Conservation (phyloP, 2,888 invertebrate species). For the Lottia gigantea region DNA sequence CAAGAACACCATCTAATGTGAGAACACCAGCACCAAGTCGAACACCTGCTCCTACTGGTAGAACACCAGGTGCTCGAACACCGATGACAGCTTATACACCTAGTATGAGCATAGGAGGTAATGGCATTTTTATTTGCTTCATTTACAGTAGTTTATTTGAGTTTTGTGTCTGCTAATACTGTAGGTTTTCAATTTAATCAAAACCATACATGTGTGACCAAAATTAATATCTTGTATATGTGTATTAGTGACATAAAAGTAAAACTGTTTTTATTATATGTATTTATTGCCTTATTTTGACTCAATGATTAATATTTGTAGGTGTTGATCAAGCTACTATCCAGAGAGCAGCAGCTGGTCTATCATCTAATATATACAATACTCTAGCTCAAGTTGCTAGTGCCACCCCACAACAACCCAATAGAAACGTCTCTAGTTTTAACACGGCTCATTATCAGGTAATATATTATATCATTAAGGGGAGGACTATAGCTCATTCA, state of each 20-base stretch:
- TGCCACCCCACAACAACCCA: constrained; percentile 74
- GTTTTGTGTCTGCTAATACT: neutral
- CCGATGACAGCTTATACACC: constrained; percentile 2
- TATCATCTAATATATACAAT: constrained; percentile 79
- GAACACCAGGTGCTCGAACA: constrained; percentile 6
- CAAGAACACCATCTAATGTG: constrained; percentile 27
- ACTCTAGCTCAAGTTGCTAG: constrained; percentile 79
- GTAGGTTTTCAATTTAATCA: too few relatives aligned
- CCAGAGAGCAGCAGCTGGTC: constrained; percentile 78
- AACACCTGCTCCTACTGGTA: neutral
- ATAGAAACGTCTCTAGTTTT: constrained; percentile 69
- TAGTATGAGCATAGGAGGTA: neutral
- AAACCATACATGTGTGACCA: too few relatives aligned
- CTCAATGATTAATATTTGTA: constrained; percentile 17
- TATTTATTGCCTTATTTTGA: neutral
- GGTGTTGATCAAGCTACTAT: constrained; percentile 71
- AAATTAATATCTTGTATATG: too few relatives aligned
- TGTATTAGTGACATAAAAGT: too few relatives aligned
- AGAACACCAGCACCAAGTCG: constrained; percentile 1
- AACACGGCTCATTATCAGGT: too few relatives aligned
- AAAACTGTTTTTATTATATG: neutral
- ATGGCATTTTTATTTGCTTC: neutral
- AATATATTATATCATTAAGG: too few relatives aligned
- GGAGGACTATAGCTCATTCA: too few relatives aligned
- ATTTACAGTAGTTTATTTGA: neutral